Conservation (phyloP, 92 coral and sea anemone species). For the Epizoanthus scotinus region DNA sequence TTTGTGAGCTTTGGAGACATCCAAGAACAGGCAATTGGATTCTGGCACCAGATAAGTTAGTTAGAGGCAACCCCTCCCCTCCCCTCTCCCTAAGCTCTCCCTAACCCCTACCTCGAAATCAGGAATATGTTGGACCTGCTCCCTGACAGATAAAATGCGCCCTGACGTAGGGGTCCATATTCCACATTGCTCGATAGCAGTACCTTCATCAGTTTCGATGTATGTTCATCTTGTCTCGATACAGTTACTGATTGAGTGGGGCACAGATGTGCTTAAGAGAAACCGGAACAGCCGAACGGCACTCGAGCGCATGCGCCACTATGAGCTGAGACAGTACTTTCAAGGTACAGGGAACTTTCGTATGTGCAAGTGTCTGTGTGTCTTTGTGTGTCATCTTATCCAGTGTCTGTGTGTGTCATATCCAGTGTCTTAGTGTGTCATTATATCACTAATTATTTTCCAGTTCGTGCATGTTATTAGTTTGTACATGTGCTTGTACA, state of each 20-base stretch:
- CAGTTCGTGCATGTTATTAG: too few relatives aligned
- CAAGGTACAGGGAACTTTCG: slow-evolving; percentile 51
- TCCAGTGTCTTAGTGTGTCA: background rate
- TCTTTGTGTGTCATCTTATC: too few relatives aligned
- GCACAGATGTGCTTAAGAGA: slow-evolving; percentile 80
- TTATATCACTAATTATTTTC: too few relatives aligned
- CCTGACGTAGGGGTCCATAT: background rate
- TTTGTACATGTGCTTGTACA: too few relatives aligned
- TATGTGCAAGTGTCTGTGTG: background rate
- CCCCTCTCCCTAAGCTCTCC: too few relatives aligned
- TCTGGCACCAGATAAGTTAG: too few relatives aligned
- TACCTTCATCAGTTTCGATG: background rate
- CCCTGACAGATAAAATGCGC: background rate
- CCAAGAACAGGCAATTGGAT: too few relatives aligned
- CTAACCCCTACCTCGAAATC: too few relatives aligned
- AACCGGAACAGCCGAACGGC: slow-evolving; percentile 95
- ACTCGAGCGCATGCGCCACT: slow-evolving; percentile 87
- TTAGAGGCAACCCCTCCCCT: too few relatives aligned
- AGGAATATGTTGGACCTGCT: background rate
- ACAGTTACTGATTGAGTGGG: slow-evolving; percentile 96
- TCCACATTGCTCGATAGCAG: background rate
- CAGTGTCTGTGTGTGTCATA: background rate
- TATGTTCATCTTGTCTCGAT: background rate
- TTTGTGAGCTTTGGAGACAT: background rate
- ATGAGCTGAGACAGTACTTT: slow-evolving; percentile 75